Base-by-base conservation (phyloP, 1,140 invertebrate species). In the Hypsibius dujardini region DNA sequence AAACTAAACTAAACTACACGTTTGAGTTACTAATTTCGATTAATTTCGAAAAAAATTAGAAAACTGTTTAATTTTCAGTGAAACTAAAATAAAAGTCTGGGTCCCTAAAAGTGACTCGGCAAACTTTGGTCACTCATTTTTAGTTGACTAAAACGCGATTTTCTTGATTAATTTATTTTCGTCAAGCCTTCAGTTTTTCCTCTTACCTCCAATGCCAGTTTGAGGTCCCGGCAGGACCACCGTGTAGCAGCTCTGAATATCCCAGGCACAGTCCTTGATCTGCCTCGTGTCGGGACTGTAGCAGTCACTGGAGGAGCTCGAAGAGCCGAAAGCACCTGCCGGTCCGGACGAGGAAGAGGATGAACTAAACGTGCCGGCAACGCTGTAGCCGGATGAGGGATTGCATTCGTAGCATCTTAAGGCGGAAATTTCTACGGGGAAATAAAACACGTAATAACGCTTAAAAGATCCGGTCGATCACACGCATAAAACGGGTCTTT, bases 391-490 rank as follows among this genome's bases (percentile, higher is more conserved):
- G 12, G 42, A 67, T 7, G 62, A 12, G 12, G 62, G 62, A 45
- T 67, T 67, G 62, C 62, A 67, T 42, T 67, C 62, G 62, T 67
- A 67, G 45, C 62, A 67, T 42, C 62, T 12, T 67, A 67, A 56
- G 7, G 50, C 50, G 7, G 50, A 56, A n/a, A 56, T 56, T n/a
- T 56, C 50, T 56, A n/a, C n/a, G 50, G n/a, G 50, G 7, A 56
- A 7, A 56, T n/a, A 56, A 12, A 56, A 56, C 28, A 28, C 28
- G 28, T 28, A 28, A 28, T 28, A 28, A 28, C 28, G 28, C 28
- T 28, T 28, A 28, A 28, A 28, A 28, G 28, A 28, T 28, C 28
- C 28, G 28, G 28, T 28, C 28, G 28, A 28, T 28, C 28, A 28
- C 28, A 28, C 28, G 28, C 28, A 28, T 28, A 28, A 28, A 28